Evolutionary conservation across 2,113 vertebrate genomes (phyloP).

Genomic region (Cacatua alba): DNA sequence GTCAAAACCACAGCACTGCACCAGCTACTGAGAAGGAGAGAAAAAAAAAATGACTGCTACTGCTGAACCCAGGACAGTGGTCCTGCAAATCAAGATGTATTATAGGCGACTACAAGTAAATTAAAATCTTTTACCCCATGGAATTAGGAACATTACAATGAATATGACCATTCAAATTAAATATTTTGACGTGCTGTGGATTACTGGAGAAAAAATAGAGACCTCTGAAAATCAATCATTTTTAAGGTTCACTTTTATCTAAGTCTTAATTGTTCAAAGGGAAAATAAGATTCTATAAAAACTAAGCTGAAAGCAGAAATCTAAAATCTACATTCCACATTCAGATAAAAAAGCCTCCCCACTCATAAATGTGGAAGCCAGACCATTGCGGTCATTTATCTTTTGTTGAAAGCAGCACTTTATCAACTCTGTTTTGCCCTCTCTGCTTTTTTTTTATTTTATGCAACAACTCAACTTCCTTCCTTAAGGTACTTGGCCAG

Average conservation of each 20-base stretch:
- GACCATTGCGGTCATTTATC: constrained; percentile 42
- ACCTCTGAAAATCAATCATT: background rate
- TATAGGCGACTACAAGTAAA: background rate
- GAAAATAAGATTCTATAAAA: constrained; percentile 15
- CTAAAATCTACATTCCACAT: constrained; percentile 18
- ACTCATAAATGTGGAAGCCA: constrained; percentile 32
- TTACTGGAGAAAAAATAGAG: background rate
- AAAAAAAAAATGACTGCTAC: too few species aligned
- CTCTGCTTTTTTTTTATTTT: background rate
- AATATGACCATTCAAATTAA: background rate
- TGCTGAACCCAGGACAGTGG: too few species aligned
- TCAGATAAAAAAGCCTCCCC: constrained; percentile 48
- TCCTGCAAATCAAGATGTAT: background rate
- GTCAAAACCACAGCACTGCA: too few species aligned
- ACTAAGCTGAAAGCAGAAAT: constrained; percentile 39
- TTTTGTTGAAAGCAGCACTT: constrained; percentile 61
- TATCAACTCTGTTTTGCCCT: constrained; percentile 53
- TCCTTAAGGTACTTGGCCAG: constrained; percentile 30
- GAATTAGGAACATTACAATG: background rate
- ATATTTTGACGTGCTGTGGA: background rate
- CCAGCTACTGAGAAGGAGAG: too few species aligned
- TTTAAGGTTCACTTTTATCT: background rate
- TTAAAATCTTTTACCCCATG: background rate
- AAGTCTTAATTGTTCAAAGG: background rate
- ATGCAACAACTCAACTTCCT: constrained; percentile 24